Base-by-base conservation (phyloP, 2,113 vertebrate species). In the Falcunculus frontatus region DNA sequence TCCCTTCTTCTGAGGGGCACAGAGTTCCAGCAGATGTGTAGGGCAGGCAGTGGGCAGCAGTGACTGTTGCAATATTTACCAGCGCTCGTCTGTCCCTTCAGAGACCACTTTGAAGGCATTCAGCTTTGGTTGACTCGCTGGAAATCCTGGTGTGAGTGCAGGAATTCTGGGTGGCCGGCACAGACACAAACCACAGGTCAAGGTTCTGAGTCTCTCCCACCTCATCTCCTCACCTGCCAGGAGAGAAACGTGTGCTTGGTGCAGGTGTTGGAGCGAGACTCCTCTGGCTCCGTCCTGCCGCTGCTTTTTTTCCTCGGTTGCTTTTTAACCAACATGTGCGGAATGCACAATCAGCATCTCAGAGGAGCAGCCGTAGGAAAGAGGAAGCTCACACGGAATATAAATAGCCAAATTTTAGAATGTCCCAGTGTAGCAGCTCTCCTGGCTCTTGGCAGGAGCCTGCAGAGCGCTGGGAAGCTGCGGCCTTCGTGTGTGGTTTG, bases 281-380 rank as follows among this genome's bases (percentile, higher is more conserved):
- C 29, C n/a, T 4, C 46, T 8, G 33, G 33, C 47, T 76, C 70
- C 0, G 0, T 90, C 56, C 85, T 56, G 81, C 64, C 1, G 26
- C 80, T 7, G 81, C 27, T 57, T 74, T 86, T 90, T 86, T 80
- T 33, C 67, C 89, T 95, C 3, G 7, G 44, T 11, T 37, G 81
- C 30, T 73, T 90, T 90, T 57, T 42, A 35, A 75, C 55, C 74
- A 44, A 6, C 64, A 2, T 2, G 62, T 3, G 15, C 1, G 0
- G 86, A 96, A 90, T 72, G 77, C 89, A 41, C 76, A 29, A 79
- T 97, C 95, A 94, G 95, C 95, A 87, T 49, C 91, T 91, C 16
- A 60, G 67, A 87, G 87, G 42, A 91, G 79, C 62, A n/a, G 90
- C 9, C 6, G 68, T 5, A 93, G 94, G 78, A 55, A 93, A 92